Base-by-base conservation (phyloP, 1,140 invertebrate species). In the Schlechtendalia chinensis region DNA sequence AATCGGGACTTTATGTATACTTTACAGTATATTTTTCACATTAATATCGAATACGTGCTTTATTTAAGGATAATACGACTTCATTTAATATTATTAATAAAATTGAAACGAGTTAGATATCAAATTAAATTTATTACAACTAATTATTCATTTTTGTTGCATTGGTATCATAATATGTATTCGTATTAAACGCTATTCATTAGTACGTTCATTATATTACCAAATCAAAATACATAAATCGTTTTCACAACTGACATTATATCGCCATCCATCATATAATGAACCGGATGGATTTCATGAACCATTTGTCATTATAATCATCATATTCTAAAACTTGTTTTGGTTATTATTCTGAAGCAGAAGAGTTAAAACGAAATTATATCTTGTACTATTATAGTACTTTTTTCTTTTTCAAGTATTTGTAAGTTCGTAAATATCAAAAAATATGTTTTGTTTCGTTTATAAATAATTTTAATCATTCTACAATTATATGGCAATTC, bases 301-400 rank as follows among this genome's bases (percentile, higher is more conserved):
- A 72, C 69, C 69, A 72, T 72, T 72, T 72, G 47, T 72, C 69
- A 72, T 72, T 1, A 10, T 53, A 72, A 72, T 72, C 69, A 54
- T 54, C 50, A 54, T 54, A 72, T 27, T 71, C 45, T 16, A 27
- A 53, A 53, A 53, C 19, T 8, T 1, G 24, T 54, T 5, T 29
- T 29, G 14, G 50, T 32, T 72, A 29, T 29, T 32, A 72, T 19
- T 72, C 4, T 29, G 24, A 29, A 72, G 14, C 47, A 47, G 69
- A 72, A 72, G 53, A 29, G 10, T 29, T 14, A n/a, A 53, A 72
- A 53, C n/a, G 17, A 72, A 54, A 54, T 72, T 47, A 14, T 54
- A 39, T 8, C 32, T 39, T 29, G 29, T 54, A 72, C 12, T 10
- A 5, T 12, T 72, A n/a, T n/a, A n/a, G 50, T 72, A n/a, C n/a